Evolutionary conservation across 2,797 vertebrate species (phyloP).

Genomic region (Benthosema pterotum): DNA sequence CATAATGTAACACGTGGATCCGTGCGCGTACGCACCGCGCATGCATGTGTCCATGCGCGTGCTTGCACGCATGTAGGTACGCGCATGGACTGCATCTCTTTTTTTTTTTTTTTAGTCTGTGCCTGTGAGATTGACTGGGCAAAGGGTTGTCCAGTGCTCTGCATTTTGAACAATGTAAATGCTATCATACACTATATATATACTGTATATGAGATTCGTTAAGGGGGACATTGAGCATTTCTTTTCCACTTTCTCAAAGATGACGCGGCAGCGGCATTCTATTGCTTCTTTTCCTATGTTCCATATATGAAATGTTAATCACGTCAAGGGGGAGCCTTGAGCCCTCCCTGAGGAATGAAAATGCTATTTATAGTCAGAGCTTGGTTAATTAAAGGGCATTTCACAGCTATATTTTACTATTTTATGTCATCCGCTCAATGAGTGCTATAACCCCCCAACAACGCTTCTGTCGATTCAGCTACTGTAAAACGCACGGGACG

Average conservation of each 20-base stretch:
- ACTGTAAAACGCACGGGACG: conserved; percentile 63
- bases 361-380: conserved; percentile 74
- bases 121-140: conserved; percentile 23
- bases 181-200: conserved; percentile 48
- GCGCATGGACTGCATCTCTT: conserved; percentile 5
- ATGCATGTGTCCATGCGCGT: background rate
- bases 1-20: conserved; percentile 2
- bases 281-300: conserved; percentile 41
- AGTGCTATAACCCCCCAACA: conserved; percentile 60
- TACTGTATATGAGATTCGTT: conserved; percentile 19
- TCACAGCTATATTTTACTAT: conserved; percentile 68
- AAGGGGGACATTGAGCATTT: conserved; percentile 31
- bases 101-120: background rate
- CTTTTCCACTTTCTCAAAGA: conserved; percentile 40
- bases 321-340: conserved; percentile 47
- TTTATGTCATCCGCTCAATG: conserved; percentile 71
- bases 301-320: conserved; percentile 52
- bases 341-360: conserved; percentile 29
- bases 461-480: conserved; percentile 63
- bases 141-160: conserved; percentile 17
- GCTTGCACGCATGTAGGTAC: conserved; percentile 10
- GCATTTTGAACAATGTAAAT: conserved; percentile 70
- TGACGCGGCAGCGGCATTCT: conserved; percentile 29
- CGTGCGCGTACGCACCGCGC: background rate
- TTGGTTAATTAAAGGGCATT: conserved; percentile 76